Conservation (phyloP, 2,797 vertebrate species). For the Sebastes iracundus region DNA sequence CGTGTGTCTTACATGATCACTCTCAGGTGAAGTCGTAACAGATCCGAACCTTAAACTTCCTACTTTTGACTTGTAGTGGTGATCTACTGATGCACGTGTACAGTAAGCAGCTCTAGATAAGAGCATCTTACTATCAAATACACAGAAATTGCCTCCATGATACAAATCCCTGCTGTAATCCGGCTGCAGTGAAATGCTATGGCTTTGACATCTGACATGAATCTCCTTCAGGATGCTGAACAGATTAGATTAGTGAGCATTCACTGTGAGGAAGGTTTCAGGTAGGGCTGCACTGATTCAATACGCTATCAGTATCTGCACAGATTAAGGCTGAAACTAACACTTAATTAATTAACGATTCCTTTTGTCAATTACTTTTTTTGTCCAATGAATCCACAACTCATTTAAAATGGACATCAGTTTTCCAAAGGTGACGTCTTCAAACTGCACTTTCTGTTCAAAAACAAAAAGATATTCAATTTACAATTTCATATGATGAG, state of each 20-base stretch:
- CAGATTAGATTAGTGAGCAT: neutral
- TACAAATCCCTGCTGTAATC: neutral
- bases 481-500: neutral
- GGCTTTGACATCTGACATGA: neutral
- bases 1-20: neutral
- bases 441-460: too few relatives aligned
- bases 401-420: neutral
- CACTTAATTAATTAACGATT: neutral
- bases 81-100: neutral
- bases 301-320: neutral
- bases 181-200: neutral
- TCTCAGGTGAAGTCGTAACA: neutral
- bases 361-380: too few relatives aligned
- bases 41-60: neutral
- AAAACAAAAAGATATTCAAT: neutral
- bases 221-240: neutral
- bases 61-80: neutral
- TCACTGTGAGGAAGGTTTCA: neutral
- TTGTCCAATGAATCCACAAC: neutral
- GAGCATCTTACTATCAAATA: neutral
- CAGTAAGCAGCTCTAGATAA: neutral
- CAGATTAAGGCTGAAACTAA: neutral
- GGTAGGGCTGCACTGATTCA: neutral
- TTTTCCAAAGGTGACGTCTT: neutral
- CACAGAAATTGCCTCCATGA: neutral